Percentiles rank a stretch among this genome's conserved stretches.
phyloP scores from a whole-genome alignment of 2,113 vertebrate species.

The Aepyceros melampus region DNA sequence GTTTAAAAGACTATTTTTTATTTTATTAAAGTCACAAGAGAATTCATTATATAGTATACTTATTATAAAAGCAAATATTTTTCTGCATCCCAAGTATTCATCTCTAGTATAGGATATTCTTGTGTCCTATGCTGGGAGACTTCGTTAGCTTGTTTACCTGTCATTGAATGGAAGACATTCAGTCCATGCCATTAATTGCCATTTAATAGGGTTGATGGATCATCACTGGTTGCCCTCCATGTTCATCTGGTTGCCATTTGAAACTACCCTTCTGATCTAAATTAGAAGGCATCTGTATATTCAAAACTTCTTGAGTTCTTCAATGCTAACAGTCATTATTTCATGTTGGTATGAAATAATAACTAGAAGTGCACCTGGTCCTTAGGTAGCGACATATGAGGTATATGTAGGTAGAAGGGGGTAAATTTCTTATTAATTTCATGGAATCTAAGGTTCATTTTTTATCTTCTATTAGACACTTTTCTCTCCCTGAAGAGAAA shows the following conservation, averaged over 20 bases:
- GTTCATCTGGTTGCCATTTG: neutral
- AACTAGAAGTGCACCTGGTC: neutral
- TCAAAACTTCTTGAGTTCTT: neutral
- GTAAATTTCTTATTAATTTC: neutral
- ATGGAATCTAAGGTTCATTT: neutral
- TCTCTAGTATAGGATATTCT: neutral
- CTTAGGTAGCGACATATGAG: neutral
- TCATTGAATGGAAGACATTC: neutral
- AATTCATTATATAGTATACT: neutral
- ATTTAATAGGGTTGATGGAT: neutral
- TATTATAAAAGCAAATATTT: neutral
- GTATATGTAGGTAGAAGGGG: neutral
- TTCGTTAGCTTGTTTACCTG: neutral
- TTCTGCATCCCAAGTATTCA: neutral
- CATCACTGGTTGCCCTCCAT: neutral
- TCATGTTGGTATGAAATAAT: neutral
- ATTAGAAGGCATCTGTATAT: neutral
- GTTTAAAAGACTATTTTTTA: neutral
- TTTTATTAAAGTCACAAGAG: conserved; percentile 3
- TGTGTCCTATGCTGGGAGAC: neutral
- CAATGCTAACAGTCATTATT: neutral
- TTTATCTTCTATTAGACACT: neutral
- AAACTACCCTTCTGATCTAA: neutral
- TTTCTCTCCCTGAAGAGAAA: neutral
- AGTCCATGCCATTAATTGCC: neutral